Evolutionary conservation across 2,888 invertebrate species (phyloP), one percentile per base, ranked within the genome.

Genomic region (Labia minor): DNA sequence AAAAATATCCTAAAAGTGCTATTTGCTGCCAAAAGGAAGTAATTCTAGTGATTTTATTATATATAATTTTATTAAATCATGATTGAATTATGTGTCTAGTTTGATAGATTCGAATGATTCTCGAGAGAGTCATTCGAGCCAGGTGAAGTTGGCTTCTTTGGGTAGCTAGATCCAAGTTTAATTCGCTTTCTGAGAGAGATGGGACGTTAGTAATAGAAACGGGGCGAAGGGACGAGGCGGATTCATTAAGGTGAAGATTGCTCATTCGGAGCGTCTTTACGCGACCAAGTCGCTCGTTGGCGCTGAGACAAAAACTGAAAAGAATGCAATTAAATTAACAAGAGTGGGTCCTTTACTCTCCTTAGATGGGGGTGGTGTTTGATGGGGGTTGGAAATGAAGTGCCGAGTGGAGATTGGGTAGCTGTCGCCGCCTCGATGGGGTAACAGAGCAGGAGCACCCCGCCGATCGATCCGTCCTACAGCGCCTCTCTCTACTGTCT

Each of bases 261-360:
- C 49, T 49, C 49, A 49, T 49, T 49, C 49, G 14, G 49, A 8
- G 49, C 49, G 49, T 10, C 49, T 49, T 49, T 49, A 49, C 49
- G 49, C 49, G 49, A 49, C 49, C 49, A 49, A 49, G n/a, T 49
- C 49, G 49, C 49, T n/a, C 49, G n/a, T 49, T 49, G 49, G 49
- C 49, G 49, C 16, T 49, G 8, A 49, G 49, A 49, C 49, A 49
- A 49, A 49, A 49, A 49, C 49, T 49, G 49, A 49, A 49, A 49
- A 49, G 49, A 49, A 49, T 49, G 49, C 49, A 49, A 49, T 49
- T 49, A 49, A 49, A 49, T 49, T 49, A 49, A 49, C 49, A 49
- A 49, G 49, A 49, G 49, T 49, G n/a, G 49, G 49, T 49, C 49
- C 49, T 49, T 49, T 49, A 49, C 49, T n/a, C 49, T 16, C 49